A percentile compares a stretch with the other conserved stretches of the same genome.
These are phyloP conservation scores for Trichogramma evanescens DNA, from an alignment of 2,888 invertebrate genomes.

Conservation along the genomic window DNA sequence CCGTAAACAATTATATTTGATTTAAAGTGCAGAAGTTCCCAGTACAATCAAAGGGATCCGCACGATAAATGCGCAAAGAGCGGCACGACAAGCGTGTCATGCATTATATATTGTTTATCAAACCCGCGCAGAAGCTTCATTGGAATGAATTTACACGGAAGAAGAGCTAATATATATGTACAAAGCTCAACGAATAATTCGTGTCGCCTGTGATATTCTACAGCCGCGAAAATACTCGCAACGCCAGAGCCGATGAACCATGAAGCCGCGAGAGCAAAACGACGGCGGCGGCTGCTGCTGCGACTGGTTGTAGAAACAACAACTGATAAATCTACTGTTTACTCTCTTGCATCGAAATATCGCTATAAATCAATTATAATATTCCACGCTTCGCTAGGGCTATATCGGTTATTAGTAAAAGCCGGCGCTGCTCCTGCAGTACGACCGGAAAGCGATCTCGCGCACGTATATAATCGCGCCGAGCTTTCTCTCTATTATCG, in stretches of 20 bases:
- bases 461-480: constrained; percentile 41
- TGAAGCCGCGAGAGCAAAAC: constrained; percentile 25
- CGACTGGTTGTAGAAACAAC: constrained; percentile 28
- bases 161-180: too few relatives aligned
- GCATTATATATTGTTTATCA: too few relatives aligned
- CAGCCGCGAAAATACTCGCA: not conserved
- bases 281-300: too few relatives aligned
- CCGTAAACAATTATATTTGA: too few relatives aligned
- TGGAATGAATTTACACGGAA: too few relatives aligned
- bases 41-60: too few relatives aligned
- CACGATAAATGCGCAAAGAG: too few relatives aligned
- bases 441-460: constrained; percentile 1
- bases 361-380: constrained; percentile 48
- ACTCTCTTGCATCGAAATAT: constrained; percentile 24
- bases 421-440: constrained; percentile 43
- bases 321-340: constrained; percentile 40
- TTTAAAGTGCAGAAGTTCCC: too few relatives aligned
- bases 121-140: too few relatives aligned
- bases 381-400: constrained; percentile 47
- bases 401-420: constrained; percentile 48
- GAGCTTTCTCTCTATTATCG: constrained; percentile 39
- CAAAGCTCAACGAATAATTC: too few relatives aligned
- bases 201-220: too few relatives aligned
- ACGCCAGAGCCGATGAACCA: constrained; percentile 26
- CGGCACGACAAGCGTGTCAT: too few relatives aligned